Base-by-base conservation (phyloP, 2,888 invertebrate species). In the Heteromyza rotundicornis region DNA sequence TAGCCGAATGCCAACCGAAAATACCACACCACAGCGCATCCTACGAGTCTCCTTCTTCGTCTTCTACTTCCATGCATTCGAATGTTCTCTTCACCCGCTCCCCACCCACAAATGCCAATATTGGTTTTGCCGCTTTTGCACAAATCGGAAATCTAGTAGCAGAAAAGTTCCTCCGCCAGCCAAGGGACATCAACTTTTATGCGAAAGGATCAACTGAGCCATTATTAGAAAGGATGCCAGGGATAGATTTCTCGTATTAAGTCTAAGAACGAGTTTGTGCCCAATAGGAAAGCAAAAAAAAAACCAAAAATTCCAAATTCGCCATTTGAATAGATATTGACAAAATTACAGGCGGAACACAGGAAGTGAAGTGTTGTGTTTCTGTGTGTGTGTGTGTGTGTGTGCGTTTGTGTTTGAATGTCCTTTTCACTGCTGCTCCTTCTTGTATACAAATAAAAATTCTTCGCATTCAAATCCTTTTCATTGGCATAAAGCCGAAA, bases 131-230 rank as follows among this genome's bases (percentile, higher is more conserved):
- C 47, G 56, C 44, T 56, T n/a, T 36, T 52, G 35, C 19, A 62
- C 54, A 62, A 62, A 52, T n/a, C n/a, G n/a, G n/a, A n/a, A n/a
- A n/a, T 62, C 53, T 36, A 23, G 16, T 24, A 57, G 44, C 35
- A 19, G 17, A 7, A 7, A 40, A 40, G 3, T n/a, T n/a, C 3
- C n/a, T n/a, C 3, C n/a, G n/a, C 40, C 40, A 7, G 40, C 12
- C 5, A 64, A 57, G 50, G 58, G 57, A 64, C 55, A 64, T 64
- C 59, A 51, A 60, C 55, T 57, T 60, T 64, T 64, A 64, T 61
- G 55, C 51, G 51, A 50, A 56, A 55, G 58, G 64, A 64, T 64
- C 64, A 64, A 57, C 50, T 50, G 22, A 50, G 57, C 32, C 20
- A 50, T 49, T 50, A 63, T 59, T 59, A 57, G 53, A 63, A 60